Conservation (phyloP, 2,888 invertebrate genomes). For the Nephrocerus scutellatus region DNA sequence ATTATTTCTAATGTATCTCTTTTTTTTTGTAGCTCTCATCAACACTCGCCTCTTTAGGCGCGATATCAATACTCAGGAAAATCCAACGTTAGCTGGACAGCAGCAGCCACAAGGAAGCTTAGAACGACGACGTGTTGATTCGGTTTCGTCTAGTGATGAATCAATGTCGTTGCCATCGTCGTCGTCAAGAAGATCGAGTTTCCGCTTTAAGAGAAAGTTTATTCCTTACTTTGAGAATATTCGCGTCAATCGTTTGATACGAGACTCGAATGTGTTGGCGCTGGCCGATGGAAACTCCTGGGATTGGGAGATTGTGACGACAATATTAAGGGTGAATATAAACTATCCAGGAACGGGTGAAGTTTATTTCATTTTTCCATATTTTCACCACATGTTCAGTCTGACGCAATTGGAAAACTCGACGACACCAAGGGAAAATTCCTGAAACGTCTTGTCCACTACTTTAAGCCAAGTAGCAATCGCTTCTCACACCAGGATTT, state of each 20-base stretch:
- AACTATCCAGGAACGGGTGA: too few species aligned
- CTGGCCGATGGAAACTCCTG: conserved; percentile 76
- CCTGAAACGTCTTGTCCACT: conserved; percentile 70
- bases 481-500: conserved; percentile 80
- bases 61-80: conserved; percentile 42
- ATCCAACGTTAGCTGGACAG: conserved; percentile 16
- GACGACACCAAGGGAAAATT: conserved; percentile 63
- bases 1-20: neutral
- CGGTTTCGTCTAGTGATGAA: conserved; percentile 48
- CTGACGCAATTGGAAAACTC: conserved; percentile 52
- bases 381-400: conserved; percentile 25
- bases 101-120: conserved; percentile 20
- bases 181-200: conserved; percentile 39
- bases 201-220: conserved; percentile 44
- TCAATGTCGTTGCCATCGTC: conserved; percentile 38
- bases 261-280: conserved; percentile 73
- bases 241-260: conserved; percentile 62
- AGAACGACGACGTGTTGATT: conserved; percentile 49
- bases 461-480: conserved; percentile 80
- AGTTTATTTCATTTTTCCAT: too few species aligned
- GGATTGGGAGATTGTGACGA: conserved; percentile 89
- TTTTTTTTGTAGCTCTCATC: conserved; percentile 34
- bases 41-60: conserved; percentile 46
- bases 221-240: conserved; percentile 52
- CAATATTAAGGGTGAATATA: conserved; percentile 66